Conservation (phyloP, 2,113 vertebrate genomes). For the Paramormyrops kingsleyae region DNA sequence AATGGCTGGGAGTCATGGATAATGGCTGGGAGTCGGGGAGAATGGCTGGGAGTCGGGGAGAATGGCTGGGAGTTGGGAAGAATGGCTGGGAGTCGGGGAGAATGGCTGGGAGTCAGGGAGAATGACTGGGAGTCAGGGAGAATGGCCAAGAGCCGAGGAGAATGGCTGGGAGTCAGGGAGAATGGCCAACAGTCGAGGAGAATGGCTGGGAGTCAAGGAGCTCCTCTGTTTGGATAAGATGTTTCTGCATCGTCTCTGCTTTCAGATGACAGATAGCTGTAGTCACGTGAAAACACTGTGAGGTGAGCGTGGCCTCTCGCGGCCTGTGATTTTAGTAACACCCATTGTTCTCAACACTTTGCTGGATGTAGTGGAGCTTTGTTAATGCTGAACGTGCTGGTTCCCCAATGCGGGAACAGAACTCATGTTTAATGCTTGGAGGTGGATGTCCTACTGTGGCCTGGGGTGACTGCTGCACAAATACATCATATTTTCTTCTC, state of each 20-base stretch:
- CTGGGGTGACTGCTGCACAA: not conserved
- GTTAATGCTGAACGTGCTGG: not conserved
- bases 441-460: not conserved
- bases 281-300: not conserved
- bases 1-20: not conserved
- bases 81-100: no score
- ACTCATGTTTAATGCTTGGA: not conserved
- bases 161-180: not conserved
- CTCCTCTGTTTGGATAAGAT: not conserved
- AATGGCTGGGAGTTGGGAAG: rapidly evolving
- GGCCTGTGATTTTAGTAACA: not conserved
- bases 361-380: not conserved
- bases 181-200: no score
- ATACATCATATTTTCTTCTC: not conserved
- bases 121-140: no score
- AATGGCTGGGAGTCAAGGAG: no score
- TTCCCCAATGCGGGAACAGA: not conserved
- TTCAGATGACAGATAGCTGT: not conserved
- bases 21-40: no score
- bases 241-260: not conserved
- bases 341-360: not conserved
- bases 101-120: no score
- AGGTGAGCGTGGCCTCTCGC: not conserved
- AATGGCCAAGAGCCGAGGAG: no score
- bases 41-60: no score